Conservation (phyloP, 2,888 invertebrate genomes). For the Helicoverpa assulta region DNA sequence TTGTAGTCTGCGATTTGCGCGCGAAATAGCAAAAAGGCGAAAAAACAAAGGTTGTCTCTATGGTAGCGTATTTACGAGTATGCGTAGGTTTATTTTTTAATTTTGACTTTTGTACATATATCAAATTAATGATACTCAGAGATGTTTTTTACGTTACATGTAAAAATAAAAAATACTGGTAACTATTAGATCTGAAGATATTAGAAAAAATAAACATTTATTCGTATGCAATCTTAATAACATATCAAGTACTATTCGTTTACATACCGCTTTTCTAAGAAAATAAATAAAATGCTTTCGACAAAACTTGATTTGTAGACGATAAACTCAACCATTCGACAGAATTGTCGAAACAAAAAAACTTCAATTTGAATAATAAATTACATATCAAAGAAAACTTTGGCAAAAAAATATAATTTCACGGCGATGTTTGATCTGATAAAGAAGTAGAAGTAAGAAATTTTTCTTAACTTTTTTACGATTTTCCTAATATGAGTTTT, state of each 20-base stretch:
- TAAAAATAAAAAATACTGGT: too few species aligned
- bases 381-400: conserved; percentile 48
- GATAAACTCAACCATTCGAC: conserved; percentile 6
- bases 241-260: not conserved
- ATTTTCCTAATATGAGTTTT: conserved; percentile 52
- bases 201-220: too few species aligned
- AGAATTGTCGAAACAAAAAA: conserved; percentile 32
- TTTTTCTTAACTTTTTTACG: conserved; percentile 49
- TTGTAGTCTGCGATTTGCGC: conserved; percentile 23
- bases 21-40: conserved; percentile 34
- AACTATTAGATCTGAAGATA: too few species aligned
- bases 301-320: conserved; percentile 21
- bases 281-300: conserved; percentile 9
- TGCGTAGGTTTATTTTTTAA: not conserved
- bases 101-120: too few species aligned
- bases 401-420: conserved; percentile 44
- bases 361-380: conserved; percentile 54
- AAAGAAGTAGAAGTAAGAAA: conserved; percentile 30
- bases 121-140: too few species aligned
- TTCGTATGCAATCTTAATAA: not conserved
- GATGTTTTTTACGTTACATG: not conserved
- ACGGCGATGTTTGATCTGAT: conserved; percentile 48
- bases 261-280: conserved; percentile 4
- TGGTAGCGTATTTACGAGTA: not conserved
- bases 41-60: conserved; percentile 20